Evolutionary conservation across 2,888 invertebrate species (phyloP).

Genomic region (Chloroclystis v-ata): DNA sequence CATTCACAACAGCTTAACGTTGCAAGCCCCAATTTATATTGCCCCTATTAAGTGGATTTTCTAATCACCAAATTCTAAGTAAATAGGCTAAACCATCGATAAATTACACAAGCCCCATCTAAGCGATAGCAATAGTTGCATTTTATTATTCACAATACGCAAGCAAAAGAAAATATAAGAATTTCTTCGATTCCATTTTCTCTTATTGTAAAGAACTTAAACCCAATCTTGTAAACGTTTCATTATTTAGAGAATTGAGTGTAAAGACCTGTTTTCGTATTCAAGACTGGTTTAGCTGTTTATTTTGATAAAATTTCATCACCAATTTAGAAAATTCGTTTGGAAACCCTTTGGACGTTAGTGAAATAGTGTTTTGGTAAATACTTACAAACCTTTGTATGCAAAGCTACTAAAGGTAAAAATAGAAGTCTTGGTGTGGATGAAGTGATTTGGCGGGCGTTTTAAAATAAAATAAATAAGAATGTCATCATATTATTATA

Average conservation of each 20-base stretch:
- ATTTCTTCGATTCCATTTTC: too few species aligned
- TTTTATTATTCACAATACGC: too few species aligned
- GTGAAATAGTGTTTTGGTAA: slow-evolving; percentile 6
- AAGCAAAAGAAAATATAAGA: too few species aligned
- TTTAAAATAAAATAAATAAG: background rate
- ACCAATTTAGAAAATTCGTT: slow-evolving; percentile 3
- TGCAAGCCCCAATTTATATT: too few species aligned
- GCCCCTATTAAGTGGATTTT: too few species aligned
- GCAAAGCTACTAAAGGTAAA: slow-evolving; percentile 27
- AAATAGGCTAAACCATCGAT: too few species aligned
- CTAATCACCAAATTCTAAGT: too few species aligned
- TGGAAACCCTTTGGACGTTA: slow-evolving; percentile 4
- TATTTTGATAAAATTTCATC: slow-evolving; percentile 4
- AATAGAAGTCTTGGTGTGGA: slow-evolving; percentile 13
- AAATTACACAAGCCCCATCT: too few species aligned
- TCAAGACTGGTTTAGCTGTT: background rate
- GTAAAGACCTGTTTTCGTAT: background rate
- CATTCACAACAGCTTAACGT: too few species aligned
- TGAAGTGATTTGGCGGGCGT: background rate
- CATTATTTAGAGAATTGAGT: background rate
- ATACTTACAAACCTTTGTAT: slow-evolving; percentile 14
- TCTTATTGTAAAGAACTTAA: too few species aligned
- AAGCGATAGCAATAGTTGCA: too few species aligned
- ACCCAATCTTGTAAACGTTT: background rate
- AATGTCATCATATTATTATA: too few species aligned